Percentiles rank a stretch among this genome's conserved stretches.
Conservation (phyloP, 1,140 invertebrate genomes). For the Drosophila oshimai region DNA sequence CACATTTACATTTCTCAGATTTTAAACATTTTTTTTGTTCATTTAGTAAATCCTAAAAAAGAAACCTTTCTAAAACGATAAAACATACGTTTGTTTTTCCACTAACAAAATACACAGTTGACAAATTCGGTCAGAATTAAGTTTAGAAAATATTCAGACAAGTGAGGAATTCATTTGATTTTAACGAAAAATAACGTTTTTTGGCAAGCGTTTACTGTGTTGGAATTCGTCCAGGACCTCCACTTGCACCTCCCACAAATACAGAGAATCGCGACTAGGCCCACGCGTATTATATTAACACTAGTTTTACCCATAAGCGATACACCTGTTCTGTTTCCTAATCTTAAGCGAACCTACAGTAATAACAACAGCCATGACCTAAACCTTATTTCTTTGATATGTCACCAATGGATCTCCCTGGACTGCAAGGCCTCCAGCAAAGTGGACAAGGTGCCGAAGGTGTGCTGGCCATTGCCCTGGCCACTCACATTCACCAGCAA, state of each 20-base stretch:
- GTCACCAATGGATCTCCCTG: constrained; percentile 54
- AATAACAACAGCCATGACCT: neutral
- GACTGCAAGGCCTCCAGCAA: constrained; percentile 48
- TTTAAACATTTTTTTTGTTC: neutral
- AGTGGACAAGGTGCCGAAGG: constrained; percentile 34
- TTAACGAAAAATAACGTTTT: neutral
- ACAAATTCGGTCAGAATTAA: neutral
- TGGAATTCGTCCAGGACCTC: neutral
- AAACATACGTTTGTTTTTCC: too few species aligned
- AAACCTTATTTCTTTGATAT: neutral
- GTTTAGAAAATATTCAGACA: neutral
- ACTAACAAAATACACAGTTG: too few species aligned
- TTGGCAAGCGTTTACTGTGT: neutral
- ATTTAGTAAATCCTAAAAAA: neutral
- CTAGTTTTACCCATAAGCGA: neutral
- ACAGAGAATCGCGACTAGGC: neutral
- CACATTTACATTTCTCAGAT: neutral
- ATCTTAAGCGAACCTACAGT: neutral
- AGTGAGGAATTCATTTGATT: neutral
- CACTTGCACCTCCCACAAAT: neutral
- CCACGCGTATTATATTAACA: neutral
- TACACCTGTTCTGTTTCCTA: constrained; percentile 3
- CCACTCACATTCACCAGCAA: constrained; percentile 62
- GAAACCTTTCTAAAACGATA: neutral
- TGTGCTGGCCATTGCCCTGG: neutral